phyloP scores from a whole-genome alignment of 2,888 invertebrate genomes.

The Gortyna flavago region DNA sequence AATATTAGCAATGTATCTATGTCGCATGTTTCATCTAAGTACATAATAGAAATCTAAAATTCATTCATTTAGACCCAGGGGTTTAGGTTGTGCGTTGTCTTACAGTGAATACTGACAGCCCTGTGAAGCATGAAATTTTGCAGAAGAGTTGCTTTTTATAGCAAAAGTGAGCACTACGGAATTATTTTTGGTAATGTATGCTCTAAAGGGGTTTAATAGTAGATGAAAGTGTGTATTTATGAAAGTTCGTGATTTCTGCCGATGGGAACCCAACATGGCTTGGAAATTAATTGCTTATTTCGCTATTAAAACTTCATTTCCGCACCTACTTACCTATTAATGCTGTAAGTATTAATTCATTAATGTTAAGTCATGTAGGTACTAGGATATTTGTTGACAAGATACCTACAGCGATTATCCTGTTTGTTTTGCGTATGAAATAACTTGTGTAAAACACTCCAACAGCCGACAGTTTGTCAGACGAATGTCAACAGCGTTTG shows the following conservation, averaged over 20 bases:
- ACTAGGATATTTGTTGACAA: conserved; percentile 1
- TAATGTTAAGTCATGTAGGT: conserved; percentile 13
- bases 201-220: background rate
- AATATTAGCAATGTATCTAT: background rate
- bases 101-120: background rate
- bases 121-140: background rate
- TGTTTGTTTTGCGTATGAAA: conserved; percentile 40
- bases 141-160: background rate
- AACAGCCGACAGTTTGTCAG: background rate
- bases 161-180: background rate
- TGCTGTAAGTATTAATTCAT: background rate
- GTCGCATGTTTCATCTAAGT: background rate
- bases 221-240: background rate
- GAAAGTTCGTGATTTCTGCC: background rate
- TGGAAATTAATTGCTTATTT: background rate
- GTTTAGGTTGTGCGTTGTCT: background rate
- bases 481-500: conserved; percentile 1
- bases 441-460: conserved; percentile 18
- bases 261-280: background rate
- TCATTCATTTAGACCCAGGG: background rate
- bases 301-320: background rate
- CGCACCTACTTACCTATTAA: no score
- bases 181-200: background rate
- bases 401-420: conserved; percentile 10
- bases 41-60: background rate